Evolutionary conservation across 2,888 invertebrate species (phyloP).

Genomic region (Coleophora deauratella): DNA sequence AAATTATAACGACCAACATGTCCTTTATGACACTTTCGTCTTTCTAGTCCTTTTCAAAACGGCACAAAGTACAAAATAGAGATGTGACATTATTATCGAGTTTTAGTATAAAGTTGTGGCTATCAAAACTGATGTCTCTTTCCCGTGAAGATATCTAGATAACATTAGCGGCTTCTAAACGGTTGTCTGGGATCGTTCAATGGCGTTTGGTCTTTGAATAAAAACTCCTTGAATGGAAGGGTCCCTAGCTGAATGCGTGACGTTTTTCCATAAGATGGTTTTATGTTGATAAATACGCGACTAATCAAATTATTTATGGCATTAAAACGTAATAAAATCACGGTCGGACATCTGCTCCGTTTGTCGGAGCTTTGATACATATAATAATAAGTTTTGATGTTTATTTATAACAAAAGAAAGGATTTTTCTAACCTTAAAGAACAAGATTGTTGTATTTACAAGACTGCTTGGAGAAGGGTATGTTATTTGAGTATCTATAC

Average conservation of each 20-base stretch:
- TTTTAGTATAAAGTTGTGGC: slow-evolving; percentile 18
- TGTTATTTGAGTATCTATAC: no score
- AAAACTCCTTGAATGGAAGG: slow-evolving; percentile 31
- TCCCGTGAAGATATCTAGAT: slow-evolving; percentile 58
- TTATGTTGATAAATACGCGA: slow-evolving; percentile 69
- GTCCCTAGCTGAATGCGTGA: slow-evolving; percentile 46
- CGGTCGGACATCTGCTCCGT: slow-evolving; percentile 46
- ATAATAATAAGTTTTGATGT: no score
- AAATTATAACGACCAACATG: slow-evolving; percentile 23
- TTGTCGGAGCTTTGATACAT: not conserved
- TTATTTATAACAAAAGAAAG: no score
- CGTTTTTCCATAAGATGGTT: slow-evolving; percentile 66
- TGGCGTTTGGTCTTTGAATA: slow-evolving; percentile 26
- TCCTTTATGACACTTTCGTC: not conserved
- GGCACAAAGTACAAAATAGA: slow-evolving; percentile 5
- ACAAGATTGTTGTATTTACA: no score
- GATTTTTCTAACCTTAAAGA: no score
- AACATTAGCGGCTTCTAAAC: slow-evolving; percentile 73
- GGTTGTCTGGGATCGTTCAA: slow-evolving; percentile 49
- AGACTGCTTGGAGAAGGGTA: no score
- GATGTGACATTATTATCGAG: slow-evolving; percentile 4
- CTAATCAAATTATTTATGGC: slow-evolving; percentile 74
- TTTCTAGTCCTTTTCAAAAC: not conserved
- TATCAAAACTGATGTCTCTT: slow-evolving; percentile 47
- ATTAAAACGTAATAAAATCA: slow-evolving; percentile 62